phyloP scores from a whole-genome alignment of 2,888 invertebrate species.

The Drosophila kanekoi region DNA sequence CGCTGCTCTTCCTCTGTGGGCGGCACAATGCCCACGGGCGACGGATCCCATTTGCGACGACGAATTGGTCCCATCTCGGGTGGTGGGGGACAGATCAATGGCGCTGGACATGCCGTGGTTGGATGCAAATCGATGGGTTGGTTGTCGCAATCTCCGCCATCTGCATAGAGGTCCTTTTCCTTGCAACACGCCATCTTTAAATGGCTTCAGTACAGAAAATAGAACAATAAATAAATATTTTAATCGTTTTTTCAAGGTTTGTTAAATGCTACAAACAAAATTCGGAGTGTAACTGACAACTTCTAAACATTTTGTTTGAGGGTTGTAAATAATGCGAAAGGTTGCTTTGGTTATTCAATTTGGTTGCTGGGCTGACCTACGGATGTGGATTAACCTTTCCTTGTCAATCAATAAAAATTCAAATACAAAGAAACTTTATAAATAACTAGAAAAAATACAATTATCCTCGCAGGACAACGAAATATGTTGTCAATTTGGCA shows the following conservation, averaged over 20 bases:
- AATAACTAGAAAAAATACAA: too few species aligned
- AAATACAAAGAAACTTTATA: too few species aligned
- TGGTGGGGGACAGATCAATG: constrained; percentile 57
- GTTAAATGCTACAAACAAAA: constrained; percentile 27
- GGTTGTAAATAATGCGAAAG: constrained; percentile 30
- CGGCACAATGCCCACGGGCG: constrained; percentile 37
- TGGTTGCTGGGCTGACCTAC: constrained; percentile 17
- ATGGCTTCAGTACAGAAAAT: background rate
- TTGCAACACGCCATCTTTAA: constrained; percentile 56
- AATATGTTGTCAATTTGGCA: too few species aligned
- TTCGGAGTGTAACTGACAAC: constrained; percentile 13
- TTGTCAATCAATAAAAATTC: too few species aligned
- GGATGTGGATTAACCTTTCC: background rate
- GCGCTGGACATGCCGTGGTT: constrained; percentile 60
- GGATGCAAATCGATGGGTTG: constrained; percentile 57
- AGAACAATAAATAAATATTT: constrained; percentile 1
- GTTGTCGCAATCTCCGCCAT: constrained; percentile 40
- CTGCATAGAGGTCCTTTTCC: constrained; percentile 45
- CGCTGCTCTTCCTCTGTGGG: constrained; percentile 55
- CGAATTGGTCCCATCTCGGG: constrained; percentile 51
- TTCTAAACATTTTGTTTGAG: constrained; percentile 34
- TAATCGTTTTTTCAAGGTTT: background rate
- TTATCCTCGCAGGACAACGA: too few species aligned
- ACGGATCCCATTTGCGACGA: constrained; percentile 40
- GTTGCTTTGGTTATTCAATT: constrained; percentile 46